phyloP scores from a whole-genome alignment of 2,888 invertebrate species.

The Alsophila aescularia region DNA sequence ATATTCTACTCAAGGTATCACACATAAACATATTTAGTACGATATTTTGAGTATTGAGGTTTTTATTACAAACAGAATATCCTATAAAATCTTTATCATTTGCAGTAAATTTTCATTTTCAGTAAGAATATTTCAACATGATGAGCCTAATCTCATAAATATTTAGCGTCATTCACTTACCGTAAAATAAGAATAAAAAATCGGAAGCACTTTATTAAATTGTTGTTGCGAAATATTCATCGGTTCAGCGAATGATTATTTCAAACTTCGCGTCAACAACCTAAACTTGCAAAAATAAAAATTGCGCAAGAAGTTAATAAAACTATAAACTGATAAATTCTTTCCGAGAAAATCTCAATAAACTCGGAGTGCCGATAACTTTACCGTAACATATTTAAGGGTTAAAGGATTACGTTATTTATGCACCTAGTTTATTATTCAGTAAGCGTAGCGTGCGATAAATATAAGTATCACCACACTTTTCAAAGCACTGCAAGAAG shows the following conservation, averaged over 20 bases:
- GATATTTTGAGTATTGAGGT: neutral
- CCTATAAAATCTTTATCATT: neutral
- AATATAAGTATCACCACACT: slow-evolving; percentile 16
- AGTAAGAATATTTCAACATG: no score
- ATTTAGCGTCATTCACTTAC: neutral
- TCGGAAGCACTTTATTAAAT: neutral
- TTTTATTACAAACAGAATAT: neutral
- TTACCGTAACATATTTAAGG: slow-evolving; percentile 32
- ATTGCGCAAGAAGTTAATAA: slow-evolving; percentile 8
- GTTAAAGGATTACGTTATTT: slow-evolving; percentile 33
- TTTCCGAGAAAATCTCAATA: slow-evolving; percentile 19
- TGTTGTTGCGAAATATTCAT: neutral
- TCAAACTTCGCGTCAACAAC: neutral
- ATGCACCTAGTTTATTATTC: slow-evolving; percentile 24
- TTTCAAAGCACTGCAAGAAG: neutral
- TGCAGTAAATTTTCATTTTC: no score
- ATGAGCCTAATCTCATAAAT: no score
- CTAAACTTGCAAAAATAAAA: neutral
- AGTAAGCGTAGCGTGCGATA: slow-evolving; percentile 12
- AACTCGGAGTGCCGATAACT: slow-evolving; percentile 29
- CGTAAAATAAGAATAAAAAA: neutral
- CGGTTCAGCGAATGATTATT: neutral
- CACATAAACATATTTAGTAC: no score
- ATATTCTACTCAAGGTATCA: neutral
- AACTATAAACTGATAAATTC: slow-evolving; percentile 21